Evolutionary conservation across 1,140 invertebrate species (phyloP), one percentile per base, ranked within the genome.

Genomic region (Drosophila nebulosa): DNA sequence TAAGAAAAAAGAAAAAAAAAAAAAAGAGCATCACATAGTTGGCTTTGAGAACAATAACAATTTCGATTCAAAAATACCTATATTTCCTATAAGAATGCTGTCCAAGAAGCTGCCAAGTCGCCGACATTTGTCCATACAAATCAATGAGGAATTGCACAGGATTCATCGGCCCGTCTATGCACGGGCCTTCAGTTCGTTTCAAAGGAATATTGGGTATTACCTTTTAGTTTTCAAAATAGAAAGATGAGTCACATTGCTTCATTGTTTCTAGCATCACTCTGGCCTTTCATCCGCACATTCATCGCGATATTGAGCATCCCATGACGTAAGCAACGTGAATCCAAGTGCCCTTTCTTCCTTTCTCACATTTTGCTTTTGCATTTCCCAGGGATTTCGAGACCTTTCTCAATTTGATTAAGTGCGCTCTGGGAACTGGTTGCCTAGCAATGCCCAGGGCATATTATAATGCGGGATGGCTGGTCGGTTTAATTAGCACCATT

Each of bases 401-500:
- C 9, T 78, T 85, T 21, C 32, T 85, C 2, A 78, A 71, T 57
- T 46, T 85, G 7, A 10, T 86, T 0, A 85, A 86, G 5, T 78
- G 77, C 18, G 59, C 67, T 0, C 68, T 86, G 35, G 81, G 81
- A 24, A 86, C 81, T 1, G 81, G 81, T 4, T 71, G 81, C 18
- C 12, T 85, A 55, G 81, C 81, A n/a, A 71, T 85, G 81, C 81
- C 81, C 2, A 26, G 27, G 10, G 77, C 64, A 26, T 85, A 56
- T 14, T 4, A 35, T 9, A 52, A 71, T 32, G 51, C 78, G 0
- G 81, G 81, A 24, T 86, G 81, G 77, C 4, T 80, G 1, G 3
- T 59, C 1, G 81, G 81, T 1, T 12, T 86, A 1, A n/a, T 78
- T 9, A 55, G 61, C 67, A 71, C 81, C 3, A 0, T 86, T 5